These are phyloP conservation scores for Carassius gibelio DNA, from an alignment of 2,113 vertebrate species.

Conservation along the genomic window DNA sequence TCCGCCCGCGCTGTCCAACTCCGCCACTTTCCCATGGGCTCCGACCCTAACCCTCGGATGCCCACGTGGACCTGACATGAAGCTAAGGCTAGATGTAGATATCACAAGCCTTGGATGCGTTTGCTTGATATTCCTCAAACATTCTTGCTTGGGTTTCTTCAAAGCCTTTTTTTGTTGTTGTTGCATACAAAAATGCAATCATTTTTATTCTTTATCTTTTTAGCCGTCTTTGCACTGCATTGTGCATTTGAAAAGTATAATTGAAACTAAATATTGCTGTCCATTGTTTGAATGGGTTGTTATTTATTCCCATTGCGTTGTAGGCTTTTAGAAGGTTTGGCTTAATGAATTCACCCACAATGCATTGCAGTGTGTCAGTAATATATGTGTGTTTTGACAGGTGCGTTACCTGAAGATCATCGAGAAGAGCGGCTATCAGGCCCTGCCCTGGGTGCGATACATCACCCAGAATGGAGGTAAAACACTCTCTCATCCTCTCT, in stretches of 20 bases:
- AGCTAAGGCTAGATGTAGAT: background rate
- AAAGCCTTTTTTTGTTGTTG: no score
- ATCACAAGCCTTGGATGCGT: background rate
- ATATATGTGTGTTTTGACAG: conserved; percentile 55
- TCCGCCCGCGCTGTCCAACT: conserved; percentile 33
- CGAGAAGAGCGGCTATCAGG: conserved; percentile 94
- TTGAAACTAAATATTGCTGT: background rate
- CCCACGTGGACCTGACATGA: background rate
- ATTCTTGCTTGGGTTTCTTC: no score
- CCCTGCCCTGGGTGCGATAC: conserved; percentile 92
- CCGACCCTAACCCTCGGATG: background rate
- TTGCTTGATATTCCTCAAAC: background rate
- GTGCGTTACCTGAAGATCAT: conserved; percentile 98
- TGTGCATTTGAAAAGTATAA: background rate
- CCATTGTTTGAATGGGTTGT: background rate
- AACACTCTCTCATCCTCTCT: background rate
- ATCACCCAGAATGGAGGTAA: conserved; percentile 97
- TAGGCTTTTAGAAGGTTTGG: no score
- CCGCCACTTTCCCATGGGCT: conserved; percentile 52
- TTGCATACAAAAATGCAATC: background rate
- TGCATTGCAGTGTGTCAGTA: background rate
- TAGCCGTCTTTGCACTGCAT: background rate
- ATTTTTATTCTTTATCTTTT: background rate
- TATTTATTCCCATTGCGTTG: background rate
- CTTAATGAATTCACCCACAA: background rate